These are phyloP conservation scores for Thripadectes ignobilis DNA, from an alignment of 2,797 vertebrate genomes.

Conservation along the genomic window DNA sequence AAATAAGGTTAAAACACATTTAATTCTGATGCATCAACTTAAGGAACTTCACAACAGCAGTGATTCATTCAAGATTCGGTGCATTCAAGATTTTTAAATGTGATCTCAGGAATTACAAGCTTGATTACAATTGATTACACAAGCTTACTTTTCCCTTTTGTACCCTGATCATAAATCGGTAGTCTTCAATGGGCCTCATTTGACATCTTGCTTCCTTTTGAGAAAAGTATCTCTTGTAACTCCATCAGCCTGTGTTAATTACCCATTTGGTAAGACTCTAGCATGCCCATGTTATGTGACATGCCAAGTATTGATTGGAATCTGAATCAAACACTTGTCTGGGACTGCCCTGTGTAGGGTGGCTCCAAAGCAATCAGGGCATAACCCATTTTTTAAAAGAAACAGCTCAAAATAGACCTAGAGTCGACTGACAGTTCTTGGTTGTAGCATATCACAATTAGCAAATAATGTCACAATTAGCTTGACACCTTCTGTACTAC, in stretches of 20 bases:
- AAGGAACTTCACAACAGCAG: not conserved
- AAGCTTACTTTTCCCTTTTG: not conserved
- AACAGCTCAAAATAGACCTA: not conserved
- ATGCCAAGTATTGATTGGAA: fast-evolving
- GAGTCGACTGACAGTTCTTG: not conserved
- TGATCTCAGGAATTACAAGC: not conserved
- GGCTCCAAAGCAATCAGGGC: not conserved
- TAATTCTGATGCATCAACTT: not conserved
- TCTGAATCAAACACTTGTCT: not conserved
- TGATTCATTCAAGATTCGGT: not conserved
- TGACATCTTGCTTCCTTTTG: not conserved
- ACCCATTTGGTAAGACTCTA: not conserved
- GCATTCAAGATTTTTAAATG: too few relatives aligned
- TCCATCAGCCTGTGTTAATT: not conserved
- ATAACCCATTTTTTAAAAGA: not conserved
- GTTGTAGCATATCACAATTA: not conserved
- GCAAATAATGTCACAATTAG: not conserved
- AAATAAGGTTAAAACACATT: not conserved
- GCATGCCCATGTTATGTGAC: not conserved
- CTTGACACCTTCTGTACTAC: not conserved
- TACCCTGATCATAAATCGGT: not conserved
- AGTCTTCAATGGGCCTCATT: not conserved
- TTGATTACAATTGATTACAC: not conserved
- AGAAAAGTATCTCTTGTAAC: not conserved
- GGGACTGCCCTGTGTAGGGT: fast-evolving